A percentile compares a stretch with the other conserved stretches of the same genome.
These are phyloP conservation scores for Andinoacara biseriatus DNA, from an alignment of 2,113 vertebrate genomes.

Conservation along the genomic window DNA sequence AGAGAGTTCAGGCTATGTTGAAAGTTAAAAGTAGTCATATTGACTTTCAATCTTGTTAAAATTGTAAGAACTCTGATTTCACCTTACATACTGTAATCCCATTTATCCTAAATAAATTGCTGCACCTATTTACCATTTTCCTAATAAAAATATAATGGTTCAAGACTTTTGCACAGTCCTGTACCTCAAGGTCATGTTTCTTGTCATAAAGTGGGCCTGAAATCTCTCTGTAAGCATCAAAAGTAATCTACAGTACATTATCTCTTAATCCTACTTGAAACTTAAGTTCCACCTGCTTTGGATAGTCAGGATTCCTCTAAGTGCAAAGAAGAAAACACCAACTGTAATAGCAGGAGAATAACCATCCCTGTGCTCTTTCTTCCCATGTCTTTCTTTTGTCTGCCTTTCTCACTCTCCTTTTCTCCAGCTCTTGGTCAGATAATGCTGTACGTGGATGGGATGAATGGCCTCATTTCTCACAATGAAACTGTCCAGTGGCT, in stretches of 20 bases:
- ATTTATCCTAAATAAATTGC: not conserved
- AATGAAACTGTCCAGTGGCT: constrained; percentile 97
- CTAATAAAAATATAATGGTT: not conserved
- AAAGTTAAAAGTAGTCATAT: not conserved
- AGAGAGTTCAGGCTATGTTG: not conserved
- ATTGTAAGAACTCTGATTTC: not conserved
- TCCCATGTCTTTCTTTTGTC: not conserved
- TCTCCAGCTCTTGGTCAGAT: constrained; percentile 93
- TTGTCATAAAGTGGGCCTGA: not conserved
- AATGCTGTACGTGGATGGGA: constrained; percentile 98
- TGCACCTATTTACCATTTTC: not conserved
- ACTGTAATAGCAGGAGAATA: constrained; percentile 18
- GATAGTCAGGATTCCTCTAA: not conserved
- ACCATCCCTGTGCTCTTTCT: not conserved
- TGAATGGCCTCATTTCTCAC: constrained; percentile 96
- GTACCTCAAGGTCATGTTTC: not conserved
- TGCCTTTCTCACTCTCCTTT: constrained; percentile 10
- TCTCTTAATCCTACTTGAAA: not conserved
- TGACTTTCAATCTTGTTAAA: not conserved
- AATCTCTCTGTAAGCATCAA: not conserved
- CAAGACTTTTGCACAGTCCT: not conserved
- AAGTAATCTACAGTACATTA: not conserved
- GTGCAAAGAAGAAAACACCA: not conserved
- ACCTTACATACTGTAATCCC: not conserved
- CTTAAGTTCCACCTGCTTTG: not conserved